Evolutionary conservation across 2,113 vertebrate genomes (phyloP).

Genomic region (Pavo muticus): DNA sequence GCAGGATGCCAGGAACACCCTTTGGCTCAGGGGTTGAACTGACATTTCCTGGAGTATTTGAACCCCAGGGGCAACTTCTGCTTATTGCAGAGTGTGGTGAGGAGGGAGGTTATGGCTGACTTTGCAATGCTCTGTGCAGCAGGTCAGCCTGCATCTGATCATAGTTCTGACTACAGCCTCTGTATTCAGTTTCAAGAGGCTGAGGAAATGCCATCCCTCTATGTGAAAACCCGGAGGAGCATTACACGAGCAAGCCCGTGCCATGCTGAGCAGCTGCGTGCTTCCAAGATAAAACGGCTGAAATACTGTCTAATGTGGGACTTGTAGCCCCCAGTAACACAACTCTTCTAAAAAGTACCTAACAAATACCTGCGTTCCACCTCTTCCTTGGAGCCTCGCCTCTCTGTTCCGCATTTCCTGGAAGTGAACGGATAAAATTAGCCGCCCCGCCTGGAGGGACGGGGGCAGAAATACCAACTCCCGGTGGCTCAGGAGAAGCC

Average conservation of each 20-base stretch:
- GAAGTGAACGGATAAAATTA: background rate
- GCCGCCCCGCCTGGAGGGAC: fast-evolving
- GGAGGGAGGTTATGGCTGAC: background rate
- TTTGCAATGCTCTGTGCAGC: fast-evolving
- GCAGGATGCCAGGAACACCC: fast-evolving
- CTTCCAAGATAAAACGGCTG: background rate
- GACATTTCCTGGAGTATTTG: background rate
- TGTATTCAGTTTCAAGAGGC: fast-evolving
- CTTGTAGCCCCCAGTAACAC: fast-evolving
- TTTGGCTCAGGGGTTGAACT: fast-evolving
- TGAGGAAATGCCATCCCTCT: background rate
- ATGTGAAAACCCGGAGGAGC: too few species aligned
- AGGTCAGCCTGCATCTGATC: fast-evolving
- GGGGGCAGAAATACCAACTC: fast-evolving
- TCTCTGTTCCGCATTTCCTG: background rate
- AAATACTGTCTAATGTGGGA: fast-evolving
- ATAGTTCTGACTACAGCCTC: fast-evolving
- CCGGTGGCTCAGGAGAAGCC: fast-evolving
- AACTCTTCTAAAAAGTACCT: background rate
- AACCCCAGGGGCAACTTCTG: background rate
- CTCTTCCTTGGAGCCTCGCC: fast-evolving
- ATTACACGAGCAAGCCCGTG: fast-evolving
- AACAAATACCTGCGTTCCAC: background rate
- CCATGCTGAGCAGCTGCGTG: fast-evolving
- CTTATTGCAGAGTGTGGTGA: fast-evolving